Evolutionary conservation across 2,888 invertebrate species (phyloP).

Genomic region (Pterostichus niger): DNA sequence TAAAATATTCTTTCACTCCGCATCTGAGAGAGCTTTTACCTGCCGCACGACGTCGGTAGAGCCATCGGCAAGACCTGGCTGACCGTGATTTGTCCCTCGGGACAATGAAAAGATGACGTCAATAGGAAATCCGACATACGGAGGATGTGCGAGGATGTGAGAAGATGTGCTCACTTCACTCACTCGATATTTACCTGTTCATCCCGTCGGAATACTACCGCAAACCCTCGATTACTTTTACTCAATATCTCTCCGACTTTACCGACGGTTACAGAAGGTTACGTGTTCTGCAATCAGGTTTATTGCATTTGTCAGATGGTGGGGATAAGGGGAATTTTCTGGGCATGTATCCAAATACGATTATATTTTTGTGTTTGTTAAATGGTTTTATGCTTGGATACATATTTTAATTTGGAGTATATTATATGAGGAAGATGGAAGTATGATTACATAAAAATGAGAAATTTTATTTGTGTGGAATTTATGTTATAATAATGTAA

Average conservation of each 20-base stretch:
- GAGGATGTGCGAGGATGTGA: too few species aligned
- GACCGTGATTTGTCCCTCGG: conserved; percentile 20
- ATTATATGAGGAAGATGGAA: too few species aligned
- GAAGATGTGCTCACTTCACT: background rate
- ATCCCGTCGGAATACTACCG: background rate
- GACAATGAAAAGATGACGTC: conserved; percentile 33
- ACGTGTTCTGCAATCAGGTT: conserved; percentile 1
- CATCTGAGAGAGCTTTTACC: conserved; percentile 14
- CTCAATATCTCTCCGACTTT: conserved; percentile 5
- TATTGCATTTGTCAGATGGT: conserved; percentile 7
- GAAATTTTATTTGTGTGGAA: too few species aligned
- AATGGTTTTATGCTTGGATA: conserved; percentile 13
- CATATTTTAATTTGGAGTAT: conserved; percentile 1
- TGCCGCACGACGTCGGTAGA: background rate
- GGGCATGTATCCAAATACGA: background rate
- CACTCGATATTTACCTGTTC: conserved; percentile 20
- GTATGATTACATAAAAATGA: too few species aligned
- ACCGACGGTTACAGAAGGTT: too few species aligned
- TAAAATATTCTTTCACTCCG: conserved; percentile 12
- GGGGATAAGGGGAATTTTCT: background rate
- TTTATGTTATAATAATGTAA: too few species aligned
- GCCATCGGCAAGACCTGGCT: background rate
- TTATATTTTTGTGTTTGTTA: conserved; percentile 34
- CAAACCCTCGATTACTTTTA: conserved; percentile 2
- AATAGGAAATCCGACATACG: conserved; percentile 9